These are phyloP conservation scores for Troilus luridus DNA, from an alignment of 2,888 invertebrate species.

Conservation along the genomic window DNA sequence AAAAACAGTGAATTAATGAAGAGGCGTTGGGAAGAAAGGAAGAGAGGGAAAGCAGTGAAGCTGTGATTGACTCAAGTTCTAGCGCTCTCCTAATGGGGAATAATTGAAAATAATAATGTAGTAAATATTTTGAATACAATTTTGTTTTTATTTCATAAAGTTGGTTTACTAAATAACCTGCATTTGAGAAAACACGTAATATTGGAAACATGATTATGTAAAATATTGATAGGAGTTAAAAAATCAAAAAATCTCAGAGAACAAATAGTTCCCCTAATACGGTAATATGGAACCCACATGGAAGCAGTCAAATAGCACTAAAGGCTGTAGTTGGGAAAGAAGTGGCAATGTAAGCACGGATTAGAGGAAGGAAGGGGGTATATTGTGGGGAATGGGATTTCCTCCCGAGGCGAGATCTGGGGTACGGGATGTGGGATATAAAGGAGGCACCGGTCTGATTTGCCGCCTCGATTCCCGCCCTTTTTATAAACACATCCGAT, in stretches of 20 bases:
- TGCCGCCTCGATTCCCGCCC: constrained; percentile 24
- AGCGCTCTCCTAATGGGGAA: too few species aligned
- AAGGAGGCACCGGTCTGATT: constrained; percentile 13
- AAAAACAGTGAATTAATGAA: too few species aligned
- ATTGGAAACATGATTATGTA: too few species aligned
- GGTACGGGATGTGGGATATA: not conserved
- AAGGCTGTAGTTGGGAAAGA: constrained; percentile 5
- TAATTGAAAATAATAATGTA: too few species aligned
- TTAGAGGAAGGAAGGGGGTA: not conserved
- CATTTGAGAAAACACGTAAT: too few species aligned
- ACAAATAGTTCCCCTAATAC: not conserved
- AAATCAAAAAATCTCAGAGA: not conserved
- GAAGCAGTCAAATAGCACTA: not conserved
- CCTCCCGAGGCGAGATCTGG: not conserved
- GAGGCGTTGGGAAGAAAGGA: too few species aligned
- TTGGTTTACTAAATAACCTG: too few species aligned
- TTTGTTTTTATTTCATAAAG: too few species aligned
- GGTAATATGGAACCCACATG: not conserved
- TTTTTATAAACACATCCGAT: constrained; percentile 43
- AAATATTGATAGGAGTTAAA: too few species aligned
- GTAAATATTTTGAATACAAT: too few species aligned
- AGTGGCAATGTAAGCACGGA: constrained; percentile 23
- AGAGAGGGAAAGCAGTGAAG: too few species aligned
- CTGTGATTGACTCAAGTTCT: too few species aligned
- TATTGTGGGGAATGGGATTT: constrained; percentile 33